These are phyloP conservation scores for Bos javanicus DNA, from an alignment of 2,113 vertebrate species.

Conservation along the genomic window DNA sequence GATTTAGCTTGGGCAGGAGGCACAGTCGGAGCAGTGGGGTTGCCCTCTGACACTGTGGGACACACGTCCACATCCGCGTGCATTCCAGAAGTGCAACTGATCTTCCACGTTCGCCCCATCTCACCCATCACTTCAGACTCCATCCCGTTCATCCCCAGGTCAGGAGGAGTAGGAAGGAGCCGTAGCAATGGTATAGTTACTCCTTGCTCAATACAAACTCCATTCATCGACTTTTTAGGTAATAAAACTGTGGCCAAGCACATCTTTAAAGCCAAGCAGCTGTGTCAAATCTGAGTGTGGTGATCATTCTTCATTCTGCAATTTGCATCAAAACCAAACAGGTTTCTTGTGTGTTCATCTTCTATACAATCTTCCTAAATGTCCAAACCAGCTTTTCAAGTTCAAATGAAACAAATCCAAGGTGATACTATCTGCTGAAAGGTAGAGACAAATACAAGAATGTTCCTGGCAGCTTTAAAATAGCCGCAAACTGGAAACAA, in stretches of 20 bases:
- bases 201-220: neutral
- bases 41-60: accelerated
- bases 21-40: neutral
- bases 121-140: accelerated
- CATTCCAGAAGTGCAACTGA: accelerated
- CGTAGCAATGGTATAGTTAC: neutral
- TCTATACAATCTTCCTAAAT: neutral
- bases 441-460: neutral
- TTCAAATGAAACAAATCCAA: neutral
- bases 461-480: neutral
- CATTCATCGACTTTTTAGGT: neutral
- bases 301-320: neutral
- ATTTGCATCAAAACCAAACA: neutral
- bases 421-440: neutral
- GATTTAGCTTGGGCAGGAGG: too few relatives aligned
- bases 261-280: neutral
- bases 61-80: accelerated
- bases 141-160: neutral
- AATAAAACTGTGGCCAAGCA: neutral
- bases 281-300: neutral
- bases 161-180: neutral
- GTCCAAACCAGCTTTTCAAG: neutral
- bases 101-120: neutral
- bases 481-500: neutral
- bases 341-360: neutral